Conservation (phyloP, 2,113 vertebrate species). For the Rhea americana region DNA sequence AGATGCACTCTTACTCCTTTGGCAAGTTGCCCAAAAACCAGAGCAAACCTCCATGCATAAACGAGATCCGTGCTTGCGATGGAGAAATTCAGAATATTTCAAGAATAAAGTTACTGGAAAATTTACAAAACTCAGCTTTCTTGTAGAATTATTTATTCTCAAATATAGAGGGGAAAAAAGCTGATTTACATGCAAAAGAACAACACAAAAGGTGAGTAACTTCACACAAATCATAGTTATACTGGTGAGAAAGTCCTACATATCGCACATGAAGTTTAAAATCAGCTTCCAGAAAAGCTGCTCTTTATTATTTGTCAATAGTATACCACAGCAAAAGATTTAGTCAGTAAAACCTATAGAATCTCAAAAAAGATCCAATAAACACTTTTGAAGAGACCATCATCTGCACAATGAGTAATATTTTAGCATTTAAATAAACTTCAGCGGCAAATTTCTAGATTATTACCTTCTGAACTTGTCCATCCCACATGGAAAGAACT, state of each 20-base stretch:
- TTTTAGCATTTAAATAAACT: not conserved
- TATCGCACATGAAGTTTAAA: not conserved
- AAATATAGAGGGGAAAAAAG: not conserved
- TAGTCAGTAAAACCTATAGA: not conserved
- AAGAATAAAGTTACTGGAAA: not conserved
- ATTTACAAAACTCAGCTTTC: not conserved
- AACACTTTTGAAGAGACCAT: not conserved
- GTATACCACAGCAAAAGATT: not conserved
- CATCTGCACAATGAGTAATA: not conserved
- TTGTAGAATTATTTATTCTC: not conserved
- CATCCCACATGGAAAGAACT: not conserved
- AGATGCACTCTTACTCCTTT: not conserved
- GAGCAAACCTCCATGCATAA: not conserved
- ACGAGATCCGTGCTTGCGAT: not conserved
- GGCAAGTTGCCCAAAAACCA: not conserved
- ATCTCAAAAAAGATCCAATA: not conserved
- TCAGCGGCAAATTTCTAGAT: not conserved
- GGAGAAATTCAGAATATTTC: not conserved
- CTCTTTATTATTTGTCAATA: not conserved
- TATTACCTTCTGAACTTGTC: not conserved
- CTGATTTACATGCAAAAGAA: not conserved
- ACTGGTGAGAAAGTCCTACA: not conserved
- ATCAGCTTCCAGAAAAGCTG: not conserved
- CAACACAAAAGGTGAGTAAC: not conserved
- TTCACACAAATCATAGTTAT: not conserved